Percentiles rank a stretch among this genome's conserved stretches.
Conservation (phyloP, 2,888 invertebrate genomes). For the Pterostichus niger region DNA sequence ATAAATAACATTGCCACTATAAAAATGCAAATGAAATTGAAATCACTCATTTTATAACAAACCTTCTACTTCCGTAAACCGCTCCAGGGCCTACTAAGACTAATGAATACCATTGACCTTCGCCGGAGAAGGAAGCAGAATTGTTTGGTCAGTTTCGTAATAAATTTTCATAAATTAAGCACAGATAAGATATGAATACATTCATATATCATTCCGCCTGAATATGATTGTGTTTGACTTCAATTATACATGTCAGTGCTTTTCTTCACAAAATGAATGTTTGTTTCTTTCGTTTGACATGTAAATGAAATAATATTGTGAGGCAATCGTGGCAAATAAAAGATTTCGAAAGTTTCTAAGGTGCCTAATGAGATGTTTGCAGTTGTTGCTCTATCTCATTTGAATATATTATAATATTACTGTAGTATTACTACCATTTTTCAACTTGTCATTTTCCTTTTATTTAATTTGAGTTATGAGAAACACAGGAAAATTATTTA, state of each 20-base stretch:
- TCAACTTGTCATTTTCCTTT: conserved; percentile 29
- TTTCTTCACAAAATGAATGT: conserved; percentile 4
- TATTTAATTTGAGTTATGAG: not conserved
- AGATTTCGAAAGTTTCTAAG: conserved; percentile 36
- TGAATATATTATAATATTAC: conserved; percentile 38
- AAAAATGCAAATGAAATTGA: conserved; percentile 56
- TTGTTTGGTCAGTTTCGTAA: conserved; percentile 41
- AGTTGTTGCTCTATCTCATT: conserved; percentile 12
- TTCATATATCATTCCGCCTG: conserved; percentile 32
- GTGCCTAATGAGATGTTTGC: conserved; percentile 39
- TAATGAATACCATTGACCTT: conserved; percentile 57
- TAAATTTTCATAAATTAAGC: conserved; percentile 49
- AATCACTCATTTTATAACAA: conserved; percentile 41
- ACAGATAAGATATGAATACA: conserved; percentile 33
- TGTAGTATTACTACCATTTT: conserved; percentile 13
- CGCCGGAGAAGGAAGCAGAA: conserved; percentile 25
- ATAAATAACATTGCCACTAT: conserved; percentile 44
- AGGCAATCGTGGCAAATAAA: conserved; percentile 39
- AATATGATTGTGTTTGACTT: conserved; percentile 32
- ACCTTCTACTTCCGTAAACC: conserved; percentile 39
- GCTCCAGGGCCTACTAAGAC: conserved; percentile 8
- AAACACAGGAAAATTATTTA: conserved; percentile 13
- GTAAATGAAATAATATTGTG: conserved; percentile 46
- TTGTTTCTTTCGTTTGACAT: conserved; percentile 37
- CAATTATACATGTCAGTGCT: conserved; percentile 8